Evolutionary conservation across 2,113 vertebrate genomes (phyloP), one percentile per base, ranked within the genome.

Genomic region (Callipepla californica): DNA sequence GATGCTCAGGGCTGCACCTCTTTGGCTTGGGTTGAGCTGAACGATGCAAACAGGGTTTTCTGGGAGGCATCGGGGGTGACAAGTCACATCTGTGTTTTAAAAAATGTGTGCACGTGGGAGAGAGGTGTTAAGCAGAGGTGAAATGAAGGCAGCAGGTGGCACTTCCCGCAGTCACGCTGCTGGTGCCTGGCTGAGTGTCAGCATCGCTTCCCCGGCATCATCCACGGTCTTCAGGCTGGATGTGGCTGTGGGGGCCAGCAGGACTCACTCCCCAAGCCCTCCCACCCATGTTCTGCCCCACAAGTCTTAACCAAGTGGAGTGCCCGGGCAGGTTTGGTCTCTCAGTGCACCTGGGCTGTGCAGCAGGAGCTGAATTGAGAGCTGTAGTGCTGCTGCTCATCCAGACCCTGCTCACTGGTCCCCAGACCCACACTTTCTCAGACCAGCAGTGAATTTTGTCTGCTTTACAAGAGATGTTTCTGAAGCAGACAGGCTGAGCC

Each of bases 161-260:
- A 5, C 47, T 26, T 70, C 62, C 82, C 51, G 5, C 10, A 6
- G 38, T 38, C 36, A 47, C 3, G 0, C 15, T 50, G 51, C 59
- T 1, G 0, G 13, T 14, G 38, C 22, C n/a, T 25, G 57, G 44
- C 40, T 55, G 66, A 57, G 20, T 18, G 6, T 62, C 42, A 40
- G 7, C 20, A 1, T 50, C 19, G 0, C 20, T 45, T 50, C n/a
- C n/a, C 34, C 23, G 3, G 8, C 3, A 2, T 13, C 16, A 26
- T 53, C 34, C 19, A 2, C 14, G 44, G 16, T 65, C n/a, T 79
- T 13, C 6, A 53, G 65, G 70, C 36, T 36, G 22, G 8, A 21
- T 11, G 59, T 16, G 14, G 16, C 47, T 0, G 0, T 7, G 12
- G 38, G 62, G n/a, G 19, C 57, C 40, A 5, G 1, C 44, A 19